A percentile compares a stretch with the other conserved stretches of the same genome.
Conservation (phyloP, 2,113 vertebrate genomes). For the Aspidoscelis tigris region DNA sequence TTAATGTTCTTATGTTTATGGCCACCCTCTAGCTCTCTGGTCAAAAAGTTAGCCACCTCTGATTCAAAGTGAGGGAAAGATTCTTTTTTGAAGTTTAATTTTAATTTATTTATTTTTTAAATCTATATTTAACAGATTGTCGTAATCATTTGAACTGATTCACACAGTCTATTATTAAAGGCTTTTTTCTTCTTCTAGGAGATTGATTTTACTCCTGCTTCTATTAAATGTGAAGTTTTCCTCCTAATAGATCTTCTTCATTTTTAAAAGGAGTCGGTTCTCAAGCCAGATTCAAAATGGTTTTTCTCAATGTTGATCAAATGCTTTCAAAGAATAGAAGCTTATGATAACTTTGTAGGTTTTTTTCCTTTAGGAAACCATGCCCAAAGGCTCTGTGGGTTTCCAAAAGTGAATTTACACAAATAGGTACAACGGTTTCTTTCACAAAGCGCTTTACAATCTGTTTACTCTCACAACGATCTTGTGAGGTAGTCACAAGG, state of each 20-base stretch:
- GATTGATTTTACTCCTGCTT: slow-evolving; percentile 27
- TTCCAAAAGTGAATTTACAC: neutral
- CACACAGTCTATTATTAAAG: neutral
- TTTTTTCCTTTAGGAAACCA: neutral
- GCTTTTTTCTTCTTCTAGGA: neutral
- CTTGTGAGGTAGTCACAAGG: neutral
- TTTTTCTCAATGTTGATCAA: slow-evolving; percentile 18
- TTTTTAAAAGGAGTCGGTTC: neutral
- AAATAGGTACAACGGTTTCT: neutral
- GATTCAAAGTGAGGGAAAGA: neutral
- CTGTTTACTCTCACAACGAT: neutral
- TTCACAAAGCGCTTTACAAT: neutral
- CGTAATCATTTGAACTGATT: neutral
- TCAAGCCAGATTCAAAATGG: slow-evolving; percentile 62
- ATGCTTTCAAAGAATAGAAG: neutral
- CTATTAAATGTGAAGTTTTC: slow-evolving; percentile 24
- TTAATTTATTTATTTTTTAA: too few relatives aligned
- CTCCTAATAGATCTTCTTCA: neutral
- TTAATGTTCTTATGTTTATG: too few relatives aligned
- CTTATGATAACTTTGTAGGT: too few relatives aligned
- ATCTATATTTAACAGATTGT: slow-evolving; percentile 25
- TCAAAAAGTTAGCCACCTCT: too few relatives aligned
- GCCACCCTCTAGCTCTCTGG: too few relatives aligned
- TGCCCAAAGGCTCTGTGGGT: neutral
- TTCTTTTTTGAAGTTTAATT: neutral